These are phyloP conservation scores for Thymallus thymallus DNA, from an alignment of 2,113 vertebrate species.

Conservation along the genomic window DNA sequence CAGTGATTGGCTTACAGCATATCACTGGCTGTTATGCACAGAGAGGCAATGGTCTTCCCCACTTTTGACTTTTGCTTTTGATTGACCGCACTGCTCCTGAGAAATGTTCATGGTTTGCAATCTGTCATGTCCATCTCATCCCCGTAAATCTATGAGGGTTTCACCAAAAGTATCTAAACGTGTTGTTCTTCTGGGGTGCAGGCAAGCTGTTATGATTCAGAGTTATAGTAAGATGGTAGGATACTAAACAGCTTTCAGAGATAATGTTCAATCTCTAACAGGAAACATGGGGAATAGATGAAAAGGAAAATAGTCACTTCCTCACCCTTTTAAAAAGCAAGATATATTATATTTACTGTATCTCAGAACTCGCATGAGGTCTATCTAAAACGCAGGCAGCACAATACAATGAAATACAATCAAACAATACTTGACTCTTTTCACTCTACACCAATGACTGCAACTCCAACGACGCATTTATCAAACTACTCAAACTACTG, in stretches of 20 bases:
- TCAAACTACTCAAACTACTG: no score
- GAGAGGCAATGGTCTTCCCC: neutral
- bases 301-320: neutral
- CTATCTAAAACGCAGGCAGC: neutral
- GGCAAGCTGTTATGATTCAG: slow-evolving; percentile 44
- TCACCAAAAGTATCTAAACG: neutral
- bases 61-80: neutral
- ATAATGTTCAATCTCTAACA: slow-evolving; percentile 30
- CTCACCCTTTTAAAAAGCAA: neutral
- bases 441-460: no score
- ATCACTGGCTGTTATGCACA: neutral
- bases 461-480: no score
- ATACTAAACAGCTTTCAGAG: slow-evolving; percentile 39
- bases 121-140: slow-evolving; percentile 1
- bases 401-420: no score
- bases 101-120: slow-evolving; percentile 1
- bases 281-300: slow-evolving; percentile 3
- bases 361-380: neutral
- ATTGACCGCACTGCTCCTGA: neutral
- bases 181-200: slow-evolving; percentile 27
- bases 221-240: slow-evolving; percentile 30
- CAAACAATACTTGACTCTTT: no score
- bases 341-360: neutral
- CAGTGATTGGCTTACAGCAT: no score
- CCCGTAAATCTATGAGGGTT: neutral